These are phyloP conservation scores for Agapornis canus DNA, from an alignment of 2,797 vertebrate species.

Conservation along the genomic window DNA sequence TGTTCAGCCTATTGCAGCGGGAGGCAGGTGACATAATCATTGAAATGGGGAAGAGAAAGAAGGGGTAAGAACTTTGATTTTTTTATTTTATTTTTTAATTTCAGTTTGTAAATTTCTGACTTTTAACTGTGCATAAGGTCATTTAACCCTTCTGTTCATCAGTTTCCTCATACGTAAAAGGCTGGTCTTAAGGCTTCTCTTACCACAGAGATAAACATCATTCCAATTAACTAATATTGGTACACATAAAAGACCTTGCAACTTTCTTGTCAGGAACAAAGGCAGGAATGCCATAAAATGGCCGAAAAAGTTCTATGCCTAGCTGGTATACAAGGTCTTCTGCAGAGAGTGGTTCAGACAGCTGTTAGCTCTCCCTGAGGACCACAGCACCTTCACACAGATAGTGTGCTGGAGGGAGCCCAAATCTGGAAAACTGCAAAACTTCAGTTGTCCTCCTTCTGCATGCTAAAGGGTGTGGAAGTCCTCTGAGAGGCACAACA, in stretches of 20 bases:
- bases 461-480: background rate
- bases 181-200: background rate
- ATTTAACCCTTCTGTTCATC: background rate
- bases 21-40: background rate
- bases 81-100: background rate
- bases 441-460: background rate
- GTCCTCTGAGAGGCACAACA: background rate
- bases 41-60: background rate
- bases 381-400: background rate
- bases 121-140: background rate
- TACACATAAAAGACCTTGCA: rapidly evolving
- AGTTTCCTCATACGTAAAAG: background rate
- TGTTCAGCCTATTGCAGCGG: background rate
- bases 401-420: background rate
- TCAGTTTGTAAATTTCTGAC: background rate
- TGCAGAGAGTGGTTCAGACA: background rate
- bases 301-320: background rate
- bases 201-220: background rate
- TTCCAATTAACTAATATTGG: background rate
- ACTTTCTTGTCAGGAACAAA: background rate
- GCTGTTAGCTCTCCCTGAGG: background rate
- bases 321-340: background rate
- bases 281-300: background rate
- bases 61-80: background rate
- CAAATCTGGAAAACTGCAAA: background rate